Evolutionary conservation across 1,140 invertebrate genomes (phyloP), one percentile per base, ranked within the genome.

Genomic region (Patella vulgata): DNA sequence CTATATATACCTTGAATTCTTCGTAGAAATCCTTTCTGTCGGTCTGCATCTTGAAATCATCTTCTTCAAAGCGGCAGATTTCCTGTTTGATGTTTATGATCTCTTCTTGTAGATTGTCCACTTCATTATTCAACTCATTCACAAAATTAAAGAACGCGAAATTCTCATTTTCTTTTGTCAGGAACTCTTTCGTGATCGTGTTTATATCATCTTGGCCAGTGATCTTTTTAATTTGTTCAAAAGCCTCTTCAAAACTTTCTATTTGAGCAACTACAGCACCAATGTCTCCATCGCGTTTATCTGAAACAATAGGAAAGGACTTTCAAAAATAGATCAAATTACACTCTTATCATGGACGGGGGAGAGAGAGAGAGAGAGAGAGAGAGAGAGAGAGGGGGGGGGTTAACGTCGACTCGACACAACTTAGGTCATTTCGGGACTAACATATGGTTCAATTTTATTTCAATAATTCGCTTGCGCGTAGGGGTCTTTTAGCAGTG

Each of bases 71-170:
- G 5, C 43, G 9, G 11, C 66, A 54, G 21, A 77, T 77, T 33
- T 80, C 74, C n/a, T 25, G 54, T 2, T 68, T 52, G n/a, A 73
- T 65, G 17, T 88, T 85, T 19, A 85, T 85, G 0, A 92, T 90
- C 55, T 89, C 88, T 59, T 91, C 88, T 66, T 91, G 88, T 8
- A 93, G 82, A 11, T 87, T 84, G 76, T 94, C 92, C 48, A 86
- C 84, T 62, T 95, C 92, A 62, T 91, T 90, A 75, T 93, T 94
- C 12, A 95, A 84, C 79, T 95, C 93, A 73, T 95, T 95, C 1
- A 95, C 93, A 75, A 95, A 95, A 80, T 91, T 94, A 78, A 95
- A 96, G 0, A 94, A 86, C 0, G 93, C 92, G 82, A 95, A 95
- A 84, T 95, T 95, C 74, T 93, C 91, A 74, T 95, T 92, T 74